Evolutionary conservation across 2,888 invertebrate species (phyloP).

Genomic region (Bruchidius siliquastri): DNA sequence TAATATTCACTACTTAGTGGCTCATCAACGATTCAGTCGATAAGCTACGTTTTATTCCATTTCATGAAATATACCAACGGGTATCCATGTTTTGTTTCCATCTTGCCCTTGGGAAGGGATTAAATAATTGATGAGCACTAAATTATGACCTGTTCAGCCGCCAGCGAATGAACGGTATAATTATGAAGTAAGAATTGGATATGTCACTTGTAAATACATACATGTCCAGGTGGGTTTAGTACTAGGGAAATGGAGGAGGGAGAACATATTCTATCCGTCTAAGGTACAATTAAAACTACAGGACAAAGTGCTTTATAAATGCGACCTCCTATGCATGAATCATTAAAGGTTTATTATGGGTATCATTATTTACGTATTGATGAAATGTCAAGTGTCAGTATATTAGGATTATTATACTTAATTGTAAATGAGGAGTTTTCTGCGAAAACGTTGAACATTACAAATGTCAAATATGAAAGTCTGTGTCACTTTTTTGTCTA

Average conservation of each 20-base stretch:
- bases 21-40: not conserved
- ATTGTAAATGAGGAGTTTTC: too few relatives aligned
- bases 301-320: not conserved
- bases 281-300: not conserved
- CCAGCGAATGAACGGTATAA: not conserved
- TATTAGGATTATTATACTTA: too few relatives aligned
- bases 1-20: not conserved
- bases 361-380: not conserved
- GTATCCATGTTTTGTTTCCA: not conserved
- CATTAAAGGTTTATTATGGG: not conserved
- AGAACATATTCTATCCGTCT: not conserved
- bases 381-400: not conserved
- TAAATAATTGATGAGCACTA: not conserved
- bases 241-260: not conserved
- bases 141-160: not conserved
- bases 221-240: not conserved
- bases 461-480: too few relatives aligned
- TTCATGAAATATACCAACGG: not conserved
- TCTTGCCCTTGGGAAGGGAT: not conserved
- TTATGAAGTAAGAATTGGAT: slow-evolving; percentile 3
- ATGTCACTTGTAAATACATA: not conserved
- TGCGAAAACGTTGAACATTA: too few relatives aligned
- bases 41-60: not conserved
- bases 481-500: too few relatives aligned
- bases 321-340: not conserved